Conservation (phyloP, 2,113 vertebrate genomes). For the Indicator maculatus region DNA sequence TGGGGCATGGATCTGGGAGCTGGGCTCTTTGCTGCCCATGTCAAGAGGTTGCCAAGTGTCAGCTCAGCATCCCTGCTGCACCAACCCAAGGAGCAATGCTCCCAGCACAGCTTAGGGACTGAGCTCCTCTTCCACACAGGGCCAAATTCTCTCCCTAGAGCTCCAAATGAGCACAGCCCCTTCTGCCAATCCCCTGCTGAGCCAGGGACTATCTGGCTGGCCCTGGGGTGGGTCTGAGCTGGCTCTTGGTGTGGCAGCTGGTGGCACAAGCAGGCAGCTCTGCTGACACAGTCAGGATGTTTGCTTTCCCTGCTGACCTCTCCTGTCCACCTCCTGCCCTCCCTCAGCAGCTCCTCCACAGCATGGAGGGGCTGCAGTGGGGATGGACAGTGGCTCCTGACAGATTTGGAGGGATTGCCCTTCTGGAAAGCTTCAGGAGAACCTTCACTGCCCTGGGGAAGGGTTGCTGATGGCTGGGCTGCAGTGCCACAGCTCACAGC, state of each 20-base stretch:
- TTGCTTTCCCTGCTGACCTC: background rate
- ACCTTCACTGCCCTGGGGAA: rapidly evolving
- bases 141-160: background rate
- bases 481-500: rapidly evolving
- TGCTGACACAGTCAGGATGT: background rate
- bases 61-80: background rate
- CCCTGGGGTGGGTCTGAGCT: rapidly evolving
- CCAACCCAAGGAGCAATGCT: rapidly evolving
- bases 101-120: background rate
- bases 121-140: background rate
- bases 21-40: background rate
- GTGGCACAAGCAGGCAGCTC: background rate
- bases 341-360: background rate
- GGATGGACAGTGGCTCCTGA: background rate
- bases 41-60: background rate
- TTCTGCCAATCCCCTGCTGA: background rate
- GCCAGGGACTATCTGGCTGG: no score
- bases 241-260: background rate
- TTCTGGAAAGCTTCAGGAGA: background rate
- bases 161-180: background rate
- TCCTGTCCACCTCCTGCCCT: background rate
- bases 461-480: rapidly evolving
- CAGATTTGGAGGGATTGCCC: background rate
- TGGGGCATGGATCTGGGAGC: background rate
- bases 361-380: rapidly evolving